A percentile compares a stretch with the other conserved stretches of the same genome.
Evolutionary conservation across 2,797 vertebrate genomes (phyloP).

Genomic region (Aselliscus stoliczkanus): DNA sequence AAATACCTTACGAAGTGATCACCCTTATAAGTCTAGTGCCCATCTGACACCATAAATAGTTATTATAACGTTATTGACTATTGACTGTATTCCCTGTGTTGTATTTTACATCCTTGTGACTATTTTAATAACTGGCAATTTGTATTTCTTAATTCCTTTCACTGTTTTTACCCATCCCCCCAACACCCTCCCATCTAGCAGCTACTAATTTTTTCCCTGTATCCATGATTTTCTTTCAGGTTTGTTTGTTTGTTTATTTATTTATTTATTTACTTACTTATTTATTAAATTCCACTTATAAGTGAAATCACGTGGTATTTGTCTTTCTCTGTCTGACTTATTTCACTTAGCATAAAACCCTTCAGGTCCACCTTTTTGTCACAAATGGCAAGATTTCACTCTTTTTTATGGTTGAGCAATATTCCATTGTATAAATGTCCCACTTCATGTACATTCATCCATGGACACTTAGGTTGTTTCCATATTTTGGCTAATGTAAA

Average conservation of each 20-base stretch:
- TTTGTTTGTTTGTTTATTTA: neutral
- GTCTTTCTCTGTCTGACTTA: neutral
- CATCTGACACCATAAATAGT: neutral
- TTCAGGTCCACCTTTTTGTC: neutral
- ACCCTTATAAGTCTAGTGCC: neutral
- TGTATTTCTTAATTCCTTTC: neutral
- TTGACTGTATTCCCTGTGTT: neutral
- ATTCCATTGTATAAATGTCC: neutral
- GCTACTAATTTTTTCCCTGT: neutral
- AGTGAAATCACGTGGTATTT: neutral
- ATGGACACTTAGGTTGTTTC: neutral
- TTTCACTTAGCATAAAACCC: neutral
- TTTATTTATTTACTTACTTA: too few relatives aligned
- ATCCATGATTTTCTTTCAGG: neutral
- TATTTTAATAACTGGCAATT: neutral
- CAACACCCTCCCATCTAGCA: neutral
- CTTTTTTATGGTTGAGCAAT: neutral
- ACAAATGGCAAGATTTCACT: neutral
- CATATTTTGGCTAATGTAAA: neutral
- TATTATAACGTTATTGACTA: neutral
- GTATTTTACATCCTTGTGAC: neutral
- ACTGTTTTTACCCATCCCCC: neutral
- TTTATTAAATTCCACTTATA: neutral
- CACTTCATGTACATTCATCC: neutral
- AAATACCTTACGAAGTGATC: neutral